Base-by-base conservation (phyloP, 2,113 vertebrate species). In the Cariama cristata region DNA sequence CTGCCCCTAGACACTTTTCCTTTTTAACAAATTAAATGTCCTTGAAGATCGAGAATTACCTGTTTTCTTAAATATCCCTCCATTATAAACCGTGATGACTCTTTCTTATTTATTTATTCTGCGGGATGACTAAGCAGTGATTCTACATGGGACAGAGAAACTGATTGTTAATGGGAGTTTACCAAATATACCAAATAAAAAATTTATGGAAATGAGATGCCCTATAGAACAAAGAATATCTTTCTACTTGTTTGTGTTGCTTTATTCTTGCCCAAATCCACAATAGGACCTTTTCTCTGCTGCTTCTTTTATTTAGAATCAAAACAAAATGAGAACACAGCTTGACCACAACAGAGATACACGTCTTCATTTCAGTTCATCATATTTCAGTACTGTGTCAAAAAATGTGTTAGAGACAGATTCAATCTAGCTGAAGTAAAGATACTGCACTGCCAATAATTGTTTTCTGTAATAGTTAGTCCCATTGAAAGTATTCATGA, bases 401-500 rank as follows among this genome's bases (percentile, higher is more conserved):
- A 89, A 92, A 86, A 95, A 87, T 53, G 8, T 59, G n/a, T 79
- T 62, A 50, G 19, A 94, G 22, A 88, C 21, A 90, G 23, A 86
- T 62, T 69, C 82, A 55, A 20, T 33, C 28, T 75, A 85, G 76
- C 44, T 93, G 49, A 96, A 86, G 45, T 66, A 86, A 88, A 91
- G 62, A 50, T 26, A 63, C 9, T 3, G 5, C 40, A 44, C 28
- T 90, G 52, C 52, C 91, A 93, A 12, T 75, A 82, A 82, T 62
- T 95, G 49, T 93, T 62, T 79, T 91, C 80, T 88, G n/a, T n/a
- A 87, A 75, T 52, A 85, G 44, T 84, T 62, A 44, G 27, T 77
- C 16, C 55, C 35, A 49, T 56, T 91, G 79, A 91, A 93, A 95
- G 12, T 89, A 96, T 89, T 94, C 92, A 84, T 79, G 75, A 91